These are phyloP conservation scores for Leuctra nigra DNA, from an alignment of 2,888 invertebrate species.

Conservation along the genomic window DNA sequence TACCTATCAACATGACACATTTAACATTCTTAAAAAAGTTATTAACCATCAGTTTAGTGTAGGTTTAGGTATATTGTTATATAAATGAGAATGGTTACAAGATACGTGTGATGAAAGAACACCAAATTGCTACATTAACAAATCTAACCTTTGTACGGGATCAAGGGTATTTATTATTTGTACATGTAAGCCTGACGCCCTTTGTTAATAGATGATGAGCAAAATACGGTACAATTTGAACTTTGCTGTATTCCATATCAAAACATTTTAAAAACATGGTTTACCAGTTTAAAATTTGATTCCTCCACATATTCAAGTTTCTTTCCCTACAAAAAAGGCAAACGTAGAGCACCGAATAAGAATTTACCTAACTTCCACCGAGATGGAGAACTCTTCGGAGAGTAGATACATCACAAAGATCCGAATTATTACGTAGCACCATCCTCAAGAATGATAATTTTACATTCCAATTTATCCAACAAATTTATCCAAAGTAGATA, in stretches of 20 bases:
- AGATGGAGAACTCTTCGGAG: no score
- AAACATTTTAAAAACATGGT: constrained; percentile 5
- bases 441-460: no score
- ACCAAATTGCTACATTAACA: constrained; percentile 17
- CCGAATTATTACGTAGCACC: no score
- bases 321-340: constrained; percentile 16
- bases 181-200: constrained; percentile 21
- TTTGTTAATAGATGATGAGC: constrained; percentile 23
- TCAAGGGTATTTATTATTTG: constrained; percentile 14
- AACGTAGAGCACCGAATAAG: constrained; percentile 22
- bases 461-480: no score
- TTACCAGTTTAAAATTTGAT: neutral
- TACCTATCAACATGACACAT: constrained; percentile 13
- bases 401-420: no score
- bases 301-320: neutral
- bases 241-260: constrained; percentile 17
- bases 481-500: no score
- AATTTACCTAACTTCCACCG: neutral
- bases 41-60: constrained; percentile 5
- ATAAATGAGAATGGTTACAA: neutral
- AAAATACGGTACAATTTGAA: constrained; percentile 23
- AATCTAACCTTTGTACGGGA: constrained; percentile 16
- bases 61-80: neutral
- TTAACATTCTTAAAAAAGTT: constrained; percentile 10
- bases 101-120: constrained; percentile 14